Evolutionary conservation across 1,140 invertebrate genomes (phyloP).

Genomic region (Orussus abietinus): DNA sequence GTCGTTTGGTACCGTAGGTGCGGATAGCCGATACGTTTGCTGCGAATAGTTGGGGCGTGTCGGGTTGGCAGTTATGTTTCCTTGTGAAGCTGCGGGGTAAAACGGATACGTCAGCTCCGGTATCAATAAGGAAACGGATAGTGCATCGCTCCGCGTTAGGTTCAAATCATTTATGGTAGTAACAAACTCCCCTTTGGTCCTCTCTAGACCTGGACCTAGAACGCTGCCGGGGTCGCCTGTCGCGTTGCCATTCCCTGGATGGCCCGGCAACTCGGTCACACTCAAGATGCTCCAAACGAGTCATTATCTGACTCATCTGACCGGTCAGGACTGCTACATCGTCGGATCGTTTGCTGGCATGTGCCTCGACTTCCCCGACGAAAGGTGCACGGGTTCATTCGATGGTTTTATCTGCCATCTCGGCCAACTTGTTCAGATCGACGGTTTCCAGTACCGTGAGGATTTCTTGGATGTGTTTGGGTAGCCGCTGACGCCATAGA

Average conservation of each 20-base stretch:
- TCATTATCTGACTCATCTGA: constrained; percentile 1
- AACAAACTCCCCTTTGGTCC: constrained; percentile 6
- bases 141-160: constrained; percentile 1
- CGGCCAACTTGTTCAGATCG: too few species aligned
- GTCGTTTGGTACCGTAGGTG: constrained; percentile 11
- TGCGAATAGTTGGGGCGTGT: constrained; percentile 9
- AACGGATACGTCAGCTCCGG: constrained; percentile 10
- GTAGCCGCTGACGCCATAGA: constrained; percentile 22
- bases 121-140: constrained; percentile 13
- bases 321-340: constrained; percentile 12
- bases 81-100: constrained; percentile 1
- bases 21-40: constrained; percentile 16
- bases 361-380: too few species aligned
- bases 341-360: neutral
- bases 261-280: too few species aligned
- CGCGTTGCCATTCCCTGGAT: too few species aligned
- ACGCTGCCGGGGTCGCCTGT: neutral
- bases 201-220: neutral
- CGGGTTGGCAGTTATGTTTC: neutral
- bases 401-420: too few species aligned
- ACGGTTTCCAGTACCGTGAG: too few species aligned
- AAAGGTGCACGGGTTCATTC: too few species aligned
- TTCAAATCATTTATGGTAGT: constrained; percentile 7
- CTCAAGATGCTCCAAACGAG: too few species aligned
- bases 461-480: constrained; percentile 6